phyloP scores from a whole-genome alignment of 2,797 vertebrate genomes.

The Diplodus puntazzo region DNA sequence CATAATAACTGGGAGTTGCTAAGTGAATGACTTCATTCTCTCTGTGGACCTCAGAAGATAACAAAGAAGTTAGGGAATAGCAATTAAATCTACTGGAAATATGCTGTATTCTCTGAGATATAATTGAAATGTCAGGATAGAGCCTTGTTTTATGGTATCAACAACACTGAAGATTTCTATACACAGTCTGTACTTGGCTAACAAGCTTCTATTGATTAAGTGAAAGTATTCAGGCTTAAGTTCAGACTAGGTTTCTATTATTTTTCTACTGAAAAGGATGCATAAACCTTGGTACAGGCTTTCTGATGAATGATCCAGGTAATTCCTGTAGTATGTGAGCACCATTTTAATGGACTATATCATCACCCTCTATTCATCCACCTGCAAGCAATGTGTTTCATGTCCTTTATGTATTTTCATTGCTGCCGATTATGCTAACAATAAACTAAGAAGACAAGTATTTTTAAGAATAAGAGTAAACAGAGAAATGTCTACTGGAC shows the following conservation, averaged over 20 bases:
- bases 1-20: conserved; percentile 61
- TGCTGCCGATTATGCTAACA: not conserved
- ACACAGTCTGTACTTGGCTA: not conserved
- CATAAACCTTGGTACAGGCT: not conserved
- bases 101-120: conserved; percentile 1
- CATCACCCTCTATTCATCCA: conserved; percentile 1
- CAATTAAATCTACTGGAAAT: not conserved
- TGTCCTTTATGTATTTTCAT: not conserved
- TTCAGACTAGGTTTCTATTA: not conserved
- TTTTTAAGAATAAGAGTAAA: not conserved
- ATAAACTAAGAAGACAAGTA: not conserved
- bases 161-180: not conserved
- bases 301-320: conserved; percentile 20
- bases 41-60: conserved; percentile 26
- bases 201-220: not conserved
- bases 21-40: conserved; percentile 54
- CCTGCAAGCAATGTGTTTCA: not conserved
- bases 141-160: conserved; percentile 2
- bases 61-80: conserved; percentile 1
- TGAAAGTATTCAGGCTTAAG: not conserved
- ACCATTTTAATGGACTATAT: conserved; percentile 16
- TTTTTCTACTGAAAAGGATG: not conserved
- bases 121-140: not conserved
- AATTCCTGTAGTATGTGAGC: not conserved
- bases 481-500: not conserved